Evolutionary conservation across 1,140 invertebrate species (phyloP).

Genomic region (Periplaneta americana): DNA sequence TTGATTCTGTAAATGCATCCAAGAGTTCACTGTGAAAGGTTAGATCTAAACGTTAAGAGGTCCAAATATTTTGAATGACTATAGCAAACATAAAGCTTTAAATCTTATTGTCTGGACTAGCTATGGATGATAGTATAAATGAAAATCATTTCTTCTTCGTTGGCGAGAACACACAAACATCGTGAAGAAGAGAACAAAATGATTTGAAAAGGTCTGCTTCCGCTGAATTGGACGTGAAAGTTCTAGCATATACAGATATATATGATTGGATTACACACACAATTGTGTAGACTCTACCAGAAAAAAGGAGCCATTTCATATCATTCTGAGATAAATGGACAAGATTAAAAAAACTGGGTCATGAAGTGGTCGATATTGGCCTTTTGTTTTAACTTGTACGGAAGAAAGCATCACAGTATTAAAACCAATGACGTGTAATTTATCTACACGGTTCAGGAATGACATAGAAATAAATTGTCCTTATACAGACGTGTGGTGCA

Average conservation of each 20-base stretch:
- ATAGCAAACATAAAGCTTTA: too few relatives aligned
- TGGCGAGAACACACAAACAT: background rate
- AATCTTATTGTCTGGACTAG: too few relatives aligned
- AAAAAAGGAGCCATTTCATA: background rate
- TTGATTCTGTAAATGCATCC: too few relatives aligned
- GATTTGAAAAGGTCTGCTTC: background rate
- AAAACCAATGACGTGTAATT: background rate
- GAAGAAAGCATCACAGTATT: background rate
- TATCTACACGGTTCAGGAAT: background rate
- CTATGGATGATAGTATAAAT: too few relatives aligned
- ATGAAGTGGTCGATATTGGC: background rate
- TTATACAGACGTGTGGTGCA: too few relatives aligned
- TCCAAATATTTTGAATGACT: too few relatives aligned
- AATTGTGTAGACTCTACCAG: background rate
- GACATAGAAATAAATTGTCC: too few relatives aligned
- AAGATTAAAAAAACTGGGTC: background rate
- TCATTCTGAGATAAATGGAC: background rate
- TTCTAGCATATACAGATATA: background rate
- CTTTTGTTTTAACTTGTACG: background rate
- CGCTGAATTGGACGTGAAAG: background rate
- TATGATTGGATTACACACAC: background rate
- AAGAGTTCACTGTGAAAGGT: too few relatives aligned
- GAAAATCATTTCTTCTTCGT: background rate
- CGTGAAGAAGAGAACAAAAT: background rate
- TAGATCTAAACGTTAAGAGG: too few relatives aligned